Conservation (phyloP, 2,113 vertebrate genomes). For the Pithys albifrons region DNA sequence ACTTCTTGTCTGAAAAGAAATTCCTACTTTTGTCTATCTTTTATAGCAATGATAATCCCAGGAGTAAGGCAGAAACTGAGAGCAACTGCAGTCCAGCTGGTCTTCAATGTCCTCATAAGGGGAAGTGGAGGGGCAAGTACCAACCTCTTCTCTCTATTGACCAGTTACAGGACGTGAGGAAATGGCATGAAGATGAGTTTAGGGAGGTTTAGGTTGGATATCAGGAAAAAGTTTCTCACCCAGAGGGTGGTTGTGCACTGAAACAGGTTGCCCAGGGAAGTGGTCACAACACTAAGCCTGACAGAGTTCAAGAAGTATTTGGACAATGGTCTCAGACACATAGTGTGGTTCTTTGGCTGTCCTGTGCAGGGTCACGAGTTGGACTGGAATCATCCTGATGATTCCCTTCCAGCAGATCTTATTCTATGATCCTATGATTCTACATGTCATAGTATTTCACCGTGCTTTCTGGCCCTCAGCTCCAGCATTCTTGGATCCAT, state of each 20-base stretch:
- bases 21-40: not conserved
- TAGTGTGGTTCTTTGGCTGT: not conserved
- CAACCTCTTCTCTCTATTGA: not conserved
- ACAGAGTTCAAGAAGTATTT: not conserved
- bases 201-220: not conserved
- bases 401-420: not conserved
- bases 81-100: not conserved
- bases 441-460: not conserved
- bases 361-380: not conserved
- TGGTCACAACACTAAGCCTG: not conserved
- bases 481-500: not conserved
- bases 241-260: not conserved
- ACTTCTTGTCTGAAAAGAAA: not conserved
- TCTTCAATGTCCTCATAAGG: not conserved
- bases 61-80: not conserved
- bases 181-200: not conserved
- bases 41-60: not conserved
- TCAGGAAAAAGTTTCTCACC: not conserved
- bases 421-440: not conserved
- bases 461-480: not conserved
- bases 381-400: not conserved
- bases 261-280: not conserved
- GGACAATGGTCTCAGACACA: not conserved
- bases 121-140: not conserved
- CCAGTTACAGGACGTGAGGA: rapidly evolving